Percentiles rank a stretch among this genome's conserved stretches.
Conservation (phyloP, 2,797 vertebrate species). For the Euthynnus affinis region DNA sequence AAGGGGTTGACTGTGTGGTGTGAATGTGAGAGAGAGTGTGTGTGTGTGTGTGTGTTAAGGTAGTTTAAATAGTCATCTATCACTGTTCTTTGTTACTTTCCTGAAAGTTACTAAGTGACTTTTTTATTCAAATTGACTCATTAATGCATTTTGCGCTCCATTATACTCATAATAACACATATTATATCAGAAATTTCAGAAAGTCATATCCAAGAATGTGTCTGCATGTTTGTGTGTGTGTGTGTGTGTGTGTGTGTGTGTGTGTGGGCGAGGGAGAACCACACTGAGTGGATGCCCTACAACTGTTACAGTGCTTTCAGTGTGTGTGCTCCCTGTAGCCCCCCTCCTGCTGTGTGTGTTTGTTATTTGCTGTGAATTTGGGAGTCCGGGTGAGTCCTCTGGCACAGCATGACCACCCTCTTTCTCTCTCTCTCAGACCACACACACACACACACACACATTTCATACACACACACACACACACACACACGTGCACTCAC, state of each 20-base stretch:
- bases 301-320: conserved; percentile 1
- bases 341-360: conserved; percentile 48
- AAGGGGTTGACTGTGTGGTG: neutral
- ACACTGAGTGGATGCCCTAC: conserved; percentile 8
- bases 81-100: neutral
- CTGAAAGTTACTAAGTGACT: neutral
- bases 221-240: neutral
- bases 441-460: conserved; percentile 32
- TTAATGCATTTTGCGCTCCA: neutral
- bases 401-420: conserved; percentile 35
- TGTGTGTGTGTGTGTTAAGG: conserved; percentile 22
- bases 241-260: neutral
- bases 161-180: neutral
- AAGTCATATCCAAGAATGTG: neutral
- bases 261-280: neutral
- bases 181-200: neutral
- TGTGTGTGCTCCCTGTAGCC: conserved; percentile 9
- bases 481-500: neutral
- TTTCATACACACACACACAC: neutral
- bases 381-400: conserved; percentile 53
- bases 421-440: conserved; percentile 40
- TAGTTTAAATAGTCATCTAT: conserved; percentile 33
- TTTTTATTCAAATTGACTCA: conserved; percentile 15
- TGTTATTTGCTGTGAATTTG: conserved; percentile 51
- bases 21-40: neutral